These are phyloP conservation scores for Burhinus oedicnemus DNA, from an alignment of 2,113 vertebrate genomes.

Conservation along the genomic window DNA sequence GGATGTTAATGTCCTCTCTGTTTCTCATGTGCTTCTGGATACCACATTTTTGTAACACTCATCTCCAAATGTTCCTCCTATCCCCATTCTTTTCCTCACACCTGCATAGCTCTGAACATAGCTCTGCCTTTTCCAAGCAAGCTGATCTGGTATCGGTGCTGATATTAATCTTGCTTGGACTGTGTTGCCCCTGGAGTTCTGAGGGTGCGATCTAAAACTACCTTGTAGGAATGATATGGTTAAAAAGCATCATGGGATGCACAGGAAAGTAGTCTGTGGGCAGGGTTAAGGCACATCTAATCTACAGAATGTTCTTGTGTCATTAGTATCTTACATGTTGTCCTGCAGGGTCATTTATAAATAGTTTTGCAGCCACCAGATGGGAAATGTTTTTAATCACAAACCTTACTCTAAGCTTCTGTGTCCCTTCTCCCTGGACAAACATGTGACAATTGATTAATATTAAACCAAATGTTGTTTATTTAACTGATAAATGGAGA, in stretches of 20 bases:
- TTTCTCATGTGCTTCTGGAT: not conserved
- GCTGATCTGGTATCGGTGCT: not conserved
- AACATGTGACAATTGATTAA: conserved; percentile 16
- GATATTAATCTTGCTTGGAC: not conserved
- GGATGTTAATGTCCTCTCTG: not conserved
- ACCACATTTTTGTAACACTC: not conserved
- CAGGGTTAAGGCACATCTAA: not conserved
- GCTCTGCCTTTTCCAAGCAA: not conserved
- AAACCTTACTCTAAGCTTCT: not conserved
- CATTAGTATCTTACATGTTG: not conserved
- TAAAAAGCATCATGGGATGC: not conserved
- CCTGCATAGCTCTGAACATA: not conserved
- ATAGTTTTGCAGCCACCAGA: not conserved
- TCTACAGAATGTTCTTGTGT: not conserved
- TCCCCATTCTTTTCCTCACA: not conserved
- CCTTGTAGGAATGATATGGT: not conserved
- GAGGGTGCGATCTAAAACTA: not conserved
- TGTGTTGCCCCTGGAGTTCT: not conserved
- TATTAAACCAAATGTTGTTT: conserved; percentile 21
- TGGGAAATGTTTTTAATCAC: not conserved
- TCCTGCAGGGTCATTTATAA: not conserved
- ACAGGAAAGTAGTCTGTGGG: not conserved
- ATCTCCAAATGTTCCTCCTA: not conserved
- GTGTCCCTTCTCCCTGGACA: not conserved
- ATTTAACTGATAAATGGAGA: not conserved